These are phyloP conservation scores for Chironomus tepperi DNA, from an alignment of 1,140 invertebrate species.

Conservation along the genomic window DNA sequence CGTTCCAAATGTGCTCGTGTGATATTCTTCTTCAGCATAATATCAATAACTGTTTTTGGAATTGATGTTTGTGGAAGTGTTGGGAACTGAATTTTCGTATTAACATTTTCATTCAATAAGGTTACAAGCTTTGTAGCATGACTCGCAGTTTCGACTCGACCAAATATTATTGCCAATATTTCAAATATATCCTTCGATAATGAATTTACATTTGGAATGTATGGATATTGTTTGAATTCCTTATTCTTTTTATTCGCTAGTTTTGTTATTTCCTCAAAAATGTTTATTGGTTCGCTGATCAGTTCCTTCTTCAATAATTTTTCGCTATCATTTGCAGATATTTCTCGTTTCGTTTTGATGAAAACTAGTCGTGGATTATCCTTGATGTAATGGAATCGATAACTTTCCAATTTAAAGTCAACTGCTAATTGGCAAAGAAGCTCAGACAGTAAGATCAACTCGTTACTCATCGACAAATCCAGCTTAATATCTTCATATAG, in stretches of 20 bases:
- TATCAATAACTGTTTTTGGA: not conserved
- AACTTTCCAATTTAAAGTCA: slow-evolving; percentile 64
- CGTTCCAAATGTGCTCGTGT: slow-evolving; percentile 61
- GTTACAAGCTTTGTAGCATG: not conserved
- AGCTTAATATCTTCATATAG: slow-evolving; percentile 88
- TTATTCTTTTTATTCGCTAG: slow-evolving; percentile 46
- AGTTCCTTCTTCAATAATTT: slow-evolving; percentile 54
- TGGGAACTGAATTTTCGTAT: not conserved
- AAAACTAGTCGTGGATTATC: slow-evolving; percentile 59
- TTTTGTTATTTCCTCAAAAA: slow-evolving; percentile 60
- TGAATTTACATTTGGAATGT: slow-evolving; percentile 58
- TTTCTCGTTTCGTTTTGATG: slow-evolving; percentile 41
- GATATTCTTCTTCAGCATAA: slow-evolving; percentile 43
- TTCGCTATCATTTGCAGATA: slow-evolving; percentile 46
- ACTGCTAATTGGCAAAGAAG: slow-evolving; percentile 69
- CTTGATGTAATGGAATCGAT: slow-evolving; percentile 72
- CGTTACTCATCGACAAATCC: slow-evolving; percentile 58
- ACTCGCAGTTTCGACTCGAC: not conserved
- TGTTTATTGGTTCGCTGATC: slow-evolving; percentile 51
- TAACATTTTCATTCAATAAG: not conserved
- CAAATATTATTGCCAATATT: slow-evolving; percentile 4
- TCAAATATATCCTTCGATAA: slow-evolving; percentile 58
- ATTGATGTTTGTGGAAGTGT: not conserved
- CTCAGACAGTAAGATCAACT: slow-evolving; percentile 55
- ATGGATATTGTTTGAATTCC: slow-evolving; percentile 51